phyloP scores from a whole-genome alignment of 2,113 vertebrate genomes.

The Turnix velox region DNA sequence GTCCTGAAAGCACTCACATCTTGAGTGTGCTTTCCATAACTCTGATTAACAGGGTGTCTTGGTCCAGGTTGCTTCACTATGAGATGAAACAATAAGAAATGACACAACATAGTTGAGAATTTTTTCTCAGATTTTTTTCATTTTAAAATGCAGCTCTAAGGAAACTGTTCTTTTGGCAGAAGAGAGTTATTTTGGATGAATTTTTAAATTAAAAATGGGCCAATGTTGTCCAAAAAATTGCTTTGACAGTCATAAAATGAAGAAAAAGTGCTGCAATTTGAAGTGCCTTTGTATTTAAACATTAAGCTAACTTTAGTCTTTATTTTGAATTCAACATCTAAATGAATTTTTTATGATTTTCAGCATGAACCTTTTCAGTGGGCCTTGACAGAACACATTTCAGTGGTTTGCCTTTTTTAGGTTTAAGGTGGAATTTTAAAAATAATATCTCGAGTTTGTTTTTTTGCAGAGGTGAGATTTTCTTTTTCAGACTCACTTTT shows the following conservation, averaged over 20 bases:
- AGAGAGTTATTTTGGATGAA: neutral
- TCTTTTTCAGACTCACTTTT: neutral
- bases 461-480: neutral
- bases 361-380: neutral
- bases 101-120: neutral
- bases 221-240: neutral
- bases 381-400: neutral
- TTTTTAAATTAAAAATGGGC: constrained; percentile 5
- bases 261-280: neutral
- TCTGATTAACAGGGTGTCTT: neutral
- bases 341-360: constrained; percentile 35
- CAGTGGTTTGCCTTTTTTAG: neutral
- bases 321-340: neutral
- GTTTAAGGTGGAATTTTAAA: neutral
- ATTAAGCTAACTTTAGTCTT: constrained; percentile 1
- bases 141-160: neutral
- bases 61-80: neutral
- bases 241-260: neutral
- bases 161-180: neutral
- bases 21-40: neutral
- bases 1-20: neutral
- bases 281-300: constrained; percentile 33
- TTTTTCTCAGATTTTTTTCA: neutral
- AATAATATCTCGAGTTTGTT: neutral
- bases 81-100: neutral